Percentiles rank a stretch among this genome's conserved stretches.
Evolutionary conservation across 2,797 vertebrate genomes (phyloP).

Genomic region (Xerus rutilus): DNA sequence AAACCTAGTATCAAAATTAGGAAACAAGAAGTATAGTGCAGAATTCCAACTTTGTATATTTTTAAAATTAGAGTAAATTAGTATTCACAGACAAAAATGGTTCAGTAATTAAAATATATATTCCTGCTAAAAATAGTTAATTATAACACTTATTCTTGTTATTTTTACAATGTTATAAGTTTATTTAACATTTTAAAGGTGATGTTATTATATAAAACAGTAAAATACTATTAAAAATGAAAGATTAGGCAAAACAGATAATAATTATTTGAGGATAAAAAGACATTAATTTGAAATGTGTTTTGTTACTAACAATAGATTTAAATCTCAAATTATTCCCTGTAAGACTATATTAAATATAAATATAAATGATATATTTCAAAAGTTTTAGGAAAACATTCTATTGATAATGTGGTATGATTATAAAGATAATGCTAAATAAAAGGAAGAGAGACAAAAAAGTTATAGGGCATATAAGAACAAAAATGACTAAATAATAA

Average conservation of each 20-base stretch:
- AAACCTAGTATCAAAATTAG: neutral
- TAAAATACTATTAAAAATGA: neutral
- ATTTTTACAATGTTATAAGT: neutral
- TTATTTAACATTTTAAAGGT: constrained; percentile 32
- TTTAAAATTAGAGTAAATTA: neutral
- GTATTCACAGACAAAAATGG: neutral
- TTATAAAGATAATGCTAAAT: neutral
- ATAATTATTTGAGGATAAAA: neutral
- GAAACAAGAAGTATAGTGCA: neutral
- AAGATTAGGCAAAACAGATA: neutral
- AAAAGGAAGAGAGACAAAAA: neutral
- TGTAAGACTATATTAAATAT: neutral
- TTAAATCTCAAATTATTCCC: neutral
- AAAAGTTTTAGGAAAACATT: neutral
- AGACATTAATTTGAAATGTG: neutral
- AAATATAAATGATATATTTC: neutral
- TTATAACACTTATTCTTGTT: neutral
- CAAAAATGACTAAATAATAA: neutral
- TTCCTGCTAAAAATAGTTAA: neutral
- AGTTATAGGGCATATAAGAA: neutral
- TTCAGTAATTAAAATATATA: neutral
- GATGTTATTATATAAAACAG: neutral
- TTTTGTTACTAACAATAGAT: neutral
- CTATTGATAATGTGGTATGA: neutral
- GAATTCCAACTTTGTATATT: neutral